Conservation (phyloP, 1,140 invertebrate genomes). For the Pseudobourletiella spinata region DNA sequence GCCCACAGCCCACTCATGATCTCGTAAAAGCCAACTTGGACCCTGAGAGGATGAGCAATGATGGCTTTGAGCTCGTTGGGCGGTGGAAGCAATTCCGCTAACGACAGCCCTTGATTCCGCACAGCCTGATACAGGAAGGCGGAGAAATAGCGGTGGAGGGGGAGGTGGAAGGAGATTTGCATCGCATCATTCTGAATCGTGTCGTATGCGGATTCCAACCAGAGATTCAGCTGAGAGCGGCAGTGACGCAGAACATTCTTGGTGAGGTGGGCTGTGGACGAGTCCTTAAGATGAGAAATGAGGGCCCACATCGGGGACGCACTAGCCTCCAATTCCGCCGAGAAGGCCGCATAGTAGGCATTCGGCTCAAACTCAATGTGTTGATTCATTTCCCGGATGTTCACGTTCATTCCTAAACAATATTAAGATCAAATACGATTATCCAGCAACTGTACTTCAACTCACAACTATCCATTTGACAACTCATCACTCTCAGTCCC, state of each 20-base stretch:
- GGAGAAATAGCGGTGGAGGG: constrained; percentile 86
- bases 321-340: constrained; percentile 89
- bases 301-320: constrained; percentile 96
- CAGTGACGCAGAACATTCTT: constrained; percentile 64
- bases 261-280: constrained; percentile 59
- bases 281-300: constrained; percentile 71
- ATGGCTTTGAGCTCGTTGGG: constrained; percentile 66
- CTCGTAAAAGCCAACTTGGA: constrained; percentile 92
- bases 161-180: constrained; percentile 90
- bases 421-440: too few relatives aligned
- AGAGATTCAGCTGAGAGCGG: constrained; percentile 65
- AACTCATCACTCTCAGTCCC: constrained; percentile 15
- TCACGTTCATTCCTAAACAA: constrained; percentile 82
- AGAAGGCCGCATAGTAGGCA: constrained; percentile 93
- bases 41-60: constrained; percentile 79
- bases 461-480: too few relatives aligned
- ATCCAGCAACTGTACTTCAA: too few relatives aligned
- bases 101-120: constrained; percentile 62
- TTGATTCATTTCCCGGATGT: constrained; percentile 73
- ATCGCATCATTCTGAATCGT: constrained; percentile 51
- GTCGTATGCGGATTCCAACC: constrained; percentile 62
- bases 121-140: constrained; percentile 80
- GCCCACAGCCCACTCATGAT: constrained; percentile 91
- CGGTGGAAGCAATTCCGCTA: constrained; percentile 69
- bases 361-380: constrained; percentile 96